These are phyloP conservation scores for Origma solitaria DNA, from an alignment of 2,113 vertebrate genomes.

Conservation along the genomic window DNA sequence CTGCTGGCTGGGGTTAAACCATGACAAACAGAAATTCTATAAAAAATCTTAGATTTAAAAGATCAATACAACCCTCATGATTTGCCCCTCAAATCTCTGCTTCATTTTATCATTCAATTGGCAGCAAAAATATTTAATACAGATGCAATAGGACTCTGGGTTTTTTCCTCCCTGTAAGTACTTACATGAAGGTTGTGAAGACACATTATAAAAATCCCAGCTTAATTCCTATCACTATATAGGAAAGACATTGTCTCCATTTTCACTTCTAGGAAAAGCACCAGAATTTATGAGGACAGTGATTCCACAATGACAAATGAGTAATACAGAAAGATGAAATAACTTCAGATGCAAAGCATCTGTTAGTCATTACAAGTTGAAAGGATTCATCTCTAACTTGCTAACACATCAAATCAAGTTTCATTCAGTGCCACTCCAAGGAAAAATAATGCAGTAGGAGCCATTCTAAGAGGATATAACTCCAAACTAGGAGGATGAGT, in stretches of 20 bases:
- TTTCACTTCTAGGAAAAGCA: neutral
- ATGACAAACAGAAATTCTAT: neutral
- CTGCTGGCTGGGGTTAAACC: neutral
- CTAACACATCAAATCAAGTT: conserved; percentile 1
- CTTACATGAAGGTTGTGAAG: neutral
- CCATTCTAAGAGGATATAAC: neutral
- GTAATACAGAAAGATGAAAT: neutral
- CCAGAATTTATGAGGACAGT: neutral
- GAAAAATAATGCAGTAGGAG: neutral
- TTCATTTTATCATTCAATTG: neutral
- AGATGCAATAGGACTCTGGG: neutral
- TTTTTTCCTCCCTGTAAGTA: neutral
- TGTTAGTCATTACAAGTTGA: neutral
- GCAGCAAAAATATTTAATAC: neutral
- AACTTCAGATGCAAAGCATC: neutral
- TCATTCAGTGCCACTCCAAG: neutral
- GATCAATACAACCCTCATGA: neutral
- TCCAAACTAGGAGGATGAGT: neutral
- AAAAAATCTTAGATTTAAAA: neutral
- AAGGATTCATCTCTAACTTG: neutral
- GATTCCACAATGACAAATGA: neutral
- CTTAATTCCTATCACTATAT: neutral
- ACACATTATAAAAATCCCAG: neutral
- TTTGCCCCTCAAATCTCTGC: neutral
- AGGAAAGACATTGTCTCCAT: neutral